Conservation (phyloP, 2,888 invertebrate genomes). For the Listrodromus nycthemerus region DNA sequence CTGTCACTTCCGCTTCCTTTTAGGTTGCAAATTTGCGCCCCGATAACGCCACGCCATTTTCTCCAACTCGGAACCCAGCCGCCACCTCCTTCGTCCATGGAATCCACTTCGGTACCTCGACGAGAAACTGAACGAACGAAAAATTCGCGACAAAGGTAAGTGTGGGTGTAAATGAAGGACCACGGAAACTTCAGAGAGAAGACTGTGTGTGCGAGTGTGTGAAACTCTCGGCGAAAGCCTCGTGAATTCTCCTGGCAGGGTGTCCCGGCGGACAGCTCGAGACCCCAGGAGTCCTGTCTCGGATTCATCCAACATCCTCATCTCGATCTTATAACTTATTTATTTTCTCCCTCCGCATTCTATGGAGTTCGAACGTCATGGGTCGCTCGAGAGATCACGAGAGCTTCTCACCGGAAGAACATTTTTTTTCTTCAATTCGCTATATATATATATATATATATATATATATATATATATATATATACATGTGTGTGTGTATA, state of each 20-base stretch:
- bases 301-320: constrained; percentile 49
- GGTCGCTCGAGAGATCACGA: constrained; percentile 1
- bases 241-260: constrained; percentile 54
- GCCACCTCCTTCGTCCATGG: constrained; percentile 28
- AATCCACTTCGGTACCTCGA: background rate
- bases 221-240: constrained; percentile 28
- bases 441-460: too few species aligned
- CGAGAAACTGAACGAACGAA: background rate
- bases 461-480: too few species aligned
- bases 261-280: constrained; percentile 32
- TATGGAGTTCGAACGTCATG: constrained; percentile 9
- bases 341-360: background rate
- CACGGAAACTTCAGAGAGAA: background rate
- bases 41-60: constrained; percentile 58
- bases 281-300: constrained; percentile 53
- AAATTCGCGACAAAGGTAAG: background rate
- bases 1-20: constrained; percentile 53
- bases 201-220: background rate
- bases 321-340: constrained; percentile 34
- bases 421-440: background rate
- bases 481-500: too few species aligned
- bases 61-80: constrained; percentile 30
- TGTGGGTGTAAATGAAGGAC: background rate
- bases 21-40: constrained; percentile 42
- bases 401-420: constrained; percentile 10